A percentile compares a stretch with the other conserved stretches of the same genome.
Evolutionary conservation across 2,797 vertebrate genomes (phyloP).

Genomic region (Mustela erminea): DNA sequence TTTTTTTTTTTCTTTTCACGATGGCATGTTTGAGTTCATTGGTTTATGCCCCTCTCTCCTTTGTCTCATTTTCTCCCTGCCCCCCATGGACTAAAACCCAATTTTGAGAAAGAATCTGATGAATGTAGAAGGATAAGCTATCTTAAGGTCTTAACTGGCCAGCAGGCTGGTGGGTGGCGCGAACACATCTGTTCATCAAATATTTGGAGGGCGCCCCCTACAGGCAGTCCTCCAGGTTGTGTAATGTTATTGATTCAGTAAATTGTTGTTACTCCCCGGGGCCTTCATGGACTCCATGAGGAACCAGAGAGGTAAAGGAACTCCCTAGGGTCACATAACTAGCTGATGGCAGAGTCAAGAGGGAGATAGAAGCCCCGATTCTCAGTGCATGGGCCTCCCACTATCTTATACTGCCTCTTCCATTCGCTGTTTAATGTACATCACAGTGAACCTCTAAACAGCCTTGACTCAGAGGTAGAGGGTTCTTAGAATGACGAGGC

Average conservation of each 20-base stretch:
- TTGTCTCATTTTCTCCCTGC: background rate
- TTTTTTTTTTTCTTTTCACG: background rate
- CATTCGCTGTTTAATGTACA: background rate
- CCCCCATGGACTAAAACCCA: background rate
- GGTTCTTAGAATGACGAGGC: background rate
- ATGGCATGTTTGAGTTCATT: background rate
- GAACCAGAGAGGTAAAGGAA: background rate
- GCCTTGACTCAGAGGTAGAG: background rate
- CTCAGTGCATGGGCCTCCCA: background rate
- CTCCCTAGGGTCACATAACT: background rate
- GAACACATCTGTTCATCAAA: background rate
- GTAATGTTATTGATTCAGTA: background rate
- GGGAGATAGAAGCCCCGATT: background rate
- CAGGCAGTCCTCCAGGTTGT: background rate
- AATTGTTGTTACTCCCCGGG: background rate
- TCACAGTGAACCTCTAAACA: background rate
- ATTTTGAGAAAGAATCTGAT: background rate
- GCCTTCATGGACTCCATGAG: background rate
- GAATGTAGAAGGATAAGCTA: background rate
- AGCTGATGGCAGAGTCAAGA: background rate
- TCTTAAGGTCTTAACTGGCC: background rate
- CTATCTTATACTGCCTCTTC: background rate
- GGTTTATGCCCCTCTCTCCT: background rate
- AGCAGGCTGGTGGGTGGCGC: background rate
- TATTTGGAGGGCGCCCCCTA: slow-evolving; percentile 43